These are phyloP conservation scores for Tarsius wallacei DNA, from an alignment of 2,797 vertebrate genomes.

Conservation along the genomic window DNA sequence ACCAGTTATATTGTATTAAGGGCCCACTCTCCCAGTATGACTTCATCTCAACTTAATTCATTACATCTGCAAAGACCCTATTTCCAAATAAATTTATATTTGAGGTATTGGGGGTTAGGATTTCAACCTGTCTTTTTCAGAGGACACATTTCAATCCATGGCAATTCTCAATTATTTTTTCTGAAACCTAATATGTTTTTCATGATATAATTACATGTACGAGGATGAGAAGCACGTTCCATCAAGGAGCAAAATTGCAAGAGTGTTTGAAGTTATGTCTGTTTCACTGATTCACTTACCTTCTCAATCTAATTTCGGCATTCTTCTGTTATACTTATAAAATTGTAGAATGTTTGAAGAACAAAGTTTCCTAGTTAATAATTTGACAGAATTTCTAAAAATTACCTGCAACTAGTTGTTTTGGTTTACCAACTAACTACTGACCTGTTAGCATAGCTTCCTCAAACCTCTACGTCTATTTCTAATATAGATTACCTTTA, in stretches of 20 bases:
- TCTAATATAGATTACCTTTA: background rate
- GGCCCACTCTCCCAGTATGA: background rate
- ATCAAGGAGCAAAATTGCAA: background rate
- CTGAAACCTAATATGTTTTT: background rate
- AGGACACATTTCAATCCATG: background rate
- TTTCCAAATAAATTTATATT: constrained; percentile 13
- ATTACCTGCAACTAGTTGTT: background rate
- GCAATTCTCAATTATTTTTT: background rate
- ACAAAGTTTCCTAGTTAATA: background rate
- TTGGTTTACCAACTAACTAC: background rate
- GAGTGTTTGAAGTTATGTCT: background rate
- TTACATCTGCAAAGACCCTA: background rate
- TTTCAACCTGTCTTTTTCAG: background rate
- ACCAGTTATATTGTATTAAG: background rate
- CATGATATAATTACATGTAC: background rate
- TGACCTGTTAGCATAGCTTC: background rate
- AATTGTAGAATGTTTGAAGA: constrained; percentile 27
- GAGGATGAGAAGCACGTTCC: background rate
- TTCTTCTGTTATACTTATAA: background rate
- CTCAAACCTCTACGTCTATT: background rate
- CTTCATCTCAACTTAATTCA: background rate
- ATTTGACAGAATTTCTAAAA: background rate
- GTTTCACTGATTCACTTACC: background rate
- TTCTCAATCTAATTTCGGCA: background rate
- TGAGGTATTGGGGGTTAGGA: background rate